These are phyloP conservation scores for Meiosimyza decipiens DNA, from an alignment of 2,888 invertebrate species.

Conservation along the genomic window DNA sequence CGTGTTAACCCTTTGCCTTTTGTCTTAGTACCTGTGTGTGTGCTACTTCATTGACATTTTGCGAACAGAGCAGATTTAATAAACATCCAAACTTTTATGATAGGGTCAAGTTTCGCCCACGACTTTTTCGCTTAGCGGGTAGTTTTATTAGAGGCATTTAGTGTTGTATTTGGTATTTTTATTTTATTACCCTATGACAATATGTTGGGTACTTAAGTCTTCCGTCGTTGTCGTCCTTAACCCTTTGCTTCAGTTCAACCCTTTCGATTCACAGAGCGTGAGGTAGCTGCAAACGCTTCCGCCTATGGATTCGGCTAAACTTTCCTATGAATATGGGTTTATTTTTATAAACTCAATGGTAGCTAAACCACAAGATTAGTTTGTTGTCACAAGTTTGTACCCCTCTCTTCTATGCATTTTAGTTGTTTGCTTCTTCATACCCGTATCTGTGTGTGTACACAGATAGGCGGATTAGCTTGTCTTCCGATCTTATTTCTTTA, in stretches of 20 bases:
- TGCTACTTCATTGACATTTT: conserved; percentile 6
- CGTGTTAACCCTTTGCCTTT: no score
- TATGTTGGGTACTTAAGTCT: conserved; percentile 19
- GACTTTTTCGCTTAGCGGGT: conserved; percentile 39
- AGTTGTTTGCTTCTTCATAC: background rate
- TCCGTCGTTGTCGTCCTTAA: conserved; percentile 15
- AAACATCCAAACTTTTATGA: background rate
- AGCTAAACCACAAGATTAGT: conserved; percentile 65
- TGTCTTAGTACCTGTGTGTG: background rate
- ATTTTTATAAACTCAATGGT: conserved; percentile 62
- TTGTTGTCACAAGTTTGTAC: conserved; percentile 30
- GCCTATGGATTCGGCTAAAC: conserved; percentile 37
- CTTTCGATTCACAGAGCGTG: conserved; percentile 18
- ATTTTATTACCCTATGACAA: conserved; percentile 41
- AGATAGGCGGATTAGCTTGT: conserved; percentile 17
- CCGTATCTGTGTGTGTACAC: conserved; percentile 37
- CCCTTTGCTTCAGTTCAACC: conserved; percentile 18
- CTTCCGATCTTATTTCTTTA: conserved; percentile 51
- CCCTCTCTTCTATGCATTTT: background rate
- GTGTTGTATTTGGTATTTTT: conserved; percentile 51
- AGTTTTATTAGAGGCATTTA: conserved; percentile 56
- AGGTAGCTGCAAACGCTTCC: conserved; percentile 29
- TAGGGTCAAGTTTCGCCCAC: conserved; percentile 10
- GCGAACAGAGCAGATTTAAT: background rate
- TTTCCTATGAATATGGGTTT: conserved; percentile 53